Conservation (phyloP, 2,797 vertebrate species). For the Coranthus polyacanthus region DNA sequence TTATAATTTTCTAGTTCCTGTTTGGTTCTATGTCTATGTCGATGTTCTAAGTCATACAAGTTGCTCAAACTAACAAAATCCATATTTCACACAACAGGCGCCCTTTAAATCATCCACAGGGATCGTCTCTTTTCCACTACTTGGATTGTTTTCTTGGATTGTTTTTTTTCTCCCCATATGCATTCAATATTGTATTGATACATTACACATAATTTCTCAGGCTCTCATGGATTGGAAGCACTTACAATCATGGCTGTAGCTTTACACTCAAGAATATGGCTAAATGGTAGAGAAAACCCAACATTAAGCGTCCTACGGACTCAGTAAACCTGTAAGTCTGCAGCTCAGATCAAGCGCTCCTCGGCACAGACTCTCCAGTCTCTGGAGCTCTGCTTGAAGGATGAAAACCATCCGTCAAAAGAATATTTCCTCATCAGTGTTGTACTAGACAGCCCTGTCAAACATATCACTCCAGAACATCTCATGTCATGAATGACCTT, state of each 20-base stretch:
- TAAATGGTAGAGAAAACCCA: too few species aligned
- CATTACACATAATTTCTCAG: too few species aligned
- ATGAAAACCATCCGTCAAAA: background rate
- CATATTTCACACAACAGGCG: conserved; percentile 5
- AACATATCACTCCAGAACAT: background rate
- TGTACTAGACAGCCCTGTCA: background rate
- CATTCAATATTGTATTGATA: conserved; percentile 1
- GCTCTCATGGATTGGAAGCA: too few species aligned
- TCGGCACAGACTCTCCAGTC: background rate
- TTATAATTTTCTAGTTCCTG: conserved; percentile 28
- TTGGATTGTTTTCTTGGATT: too few species aligned
- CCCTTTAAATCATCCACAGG: conserved; percentile 5
- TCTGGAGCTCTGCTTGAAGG: background rate
- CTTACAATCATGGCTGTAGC: too few species aligned
- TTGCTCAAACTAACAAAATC: conserved; percentile 32
- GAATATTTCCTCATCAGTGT: background rate
- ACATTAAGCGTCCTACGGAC: too few species aligned
- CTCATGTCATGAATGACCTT: background rate
- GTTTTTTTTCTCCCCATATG: background rate
- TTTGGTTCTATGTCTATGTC: conserved; percentile 30
- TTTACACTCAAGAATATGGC: too few species aligned
- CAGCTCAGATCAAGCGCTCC: background rate
- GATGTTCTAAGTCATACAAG: too few species aligned
- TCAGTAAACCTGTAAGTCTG: too few species aligned
- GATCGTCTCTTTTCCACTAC: background rate